Percentiles rank a stretch among this genome's conserved stretches.
Conservation (phyloP, 53 echinoderm and acorn worm species). For the Astropecten irregularis region DNA sequence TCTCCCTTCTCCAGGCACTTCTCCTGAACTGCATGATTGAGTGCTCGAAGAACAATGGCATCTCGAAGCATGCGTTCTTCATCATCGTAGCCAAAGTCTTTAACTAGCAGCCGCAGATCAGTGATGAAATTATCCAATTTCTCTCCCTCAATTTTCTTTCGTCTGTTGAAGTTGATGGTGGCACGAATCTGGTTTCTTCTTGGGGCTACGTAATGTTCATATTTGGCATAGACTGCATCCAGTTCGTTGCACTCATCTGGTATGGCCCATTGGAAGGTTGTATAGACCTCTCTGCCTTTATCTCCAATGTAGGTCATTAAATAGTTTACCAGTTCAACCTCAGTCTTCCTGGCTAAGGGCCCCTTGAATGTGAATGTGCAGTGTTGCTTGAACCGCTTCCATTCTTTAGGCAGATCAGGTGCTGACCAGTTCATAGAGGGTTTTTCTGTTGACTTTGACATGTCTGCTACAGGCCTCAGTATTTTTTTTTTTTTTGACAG, state of each 20-base stretch:
- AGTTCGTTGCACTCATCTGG: conserved; percentile 67
- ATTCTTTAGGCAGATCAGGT: conserved; percentile 28
- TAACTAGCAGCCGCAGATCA: conserved; percentile 66
- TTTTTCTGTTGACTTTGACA: not conserved
- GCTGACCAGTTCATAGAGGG: conserved; percentile 5
- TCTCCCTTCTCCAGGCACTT: conserved; percentile 82
- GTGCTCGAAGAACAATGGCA: conserved; percentile 45
- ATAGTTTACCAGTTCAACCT: conserved; percentile 67
- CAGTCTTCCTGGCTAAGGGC: conserved; percentile 66
- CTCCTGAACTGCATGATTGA: conserved; percentile 24
- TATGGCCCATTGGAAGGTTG: conserved; percentile 54
- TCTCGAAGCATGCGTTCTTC: conserved; percentile 73
- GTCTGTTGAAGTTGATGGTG: too few species aligned
- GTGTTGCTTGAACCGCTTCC: conserved; percentile 62
- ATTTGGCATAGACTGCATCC: conserved; percentile 64
- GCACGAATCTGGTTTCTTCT: too few species aligned
- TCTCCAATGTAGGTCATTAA: conserved; percentile 79
- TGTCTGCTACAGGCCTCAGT: not conserved
- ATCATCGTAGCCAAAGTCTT: conserved; percentile 64
- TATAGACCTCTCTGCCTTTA: conserved; percentile 67
- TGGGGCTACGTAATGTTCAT: conserved; percentile 77
- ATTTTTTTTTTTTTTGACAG: not conserved
- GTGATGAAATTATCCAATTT: conserved; percentile 71
- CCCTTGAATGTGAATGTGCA: conserved; percentile 61
- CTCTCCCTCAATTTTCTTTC: conserved; percentile 63